Evolutionary conservation across 1,140 invertebrate species (phyloP), one percentile per base, ranked within the genome.

Genomic region (Dreissena polymorpha): DNA sequence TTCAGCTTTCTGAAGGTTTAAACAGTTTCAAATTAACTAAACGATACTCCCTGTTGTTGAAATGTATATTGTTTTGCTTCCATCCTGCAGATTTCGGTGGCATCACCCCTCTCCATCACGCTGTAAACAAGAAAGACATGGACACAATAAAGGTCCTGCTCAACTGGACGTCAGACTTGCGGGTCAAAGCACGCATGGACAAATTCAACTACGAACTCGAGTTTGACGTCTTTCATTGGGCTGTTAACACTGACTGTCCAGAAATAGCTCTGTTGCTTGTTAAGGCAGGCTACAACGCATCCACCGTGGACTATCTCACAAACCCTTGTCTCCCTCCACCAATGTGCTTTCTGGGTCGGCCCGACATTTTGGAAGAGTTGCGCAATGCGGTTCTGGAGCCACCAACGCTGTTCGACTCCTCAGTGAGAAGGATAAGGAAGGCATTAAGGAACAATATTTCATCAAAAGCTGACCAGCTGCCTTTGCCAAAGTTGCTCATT

Each of bases 11-110:
- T 5, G 39, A 5, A 39, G 8, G 39, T 39, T 39, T 39, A 2
- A 39, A 8, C 39, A 39, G 39, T 39, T 39, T 39, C 3, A 39
- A 39, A 39, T 39, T 8, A 39, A 39, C 39, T 39, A 39, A 5
- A 39, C 2, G 8, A 39, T 2, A 5, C 39, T 8, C 39, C 2
- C 39, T 5, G 8, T 39, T 39, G 39, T 39, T 39, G 39, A 39
- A 39, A 39, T 8, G 8, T 39, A 8, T 39, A 39, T 5, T 39
- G 3, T 39, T 39, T 39, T 39, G 39, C 39, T 39, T 8, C 69
- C 0, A 14, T 49, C 29, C 60, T 80, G 70, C 77, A 80, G 77
- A 60, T 80, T 80, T 80, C 49, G 77, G 77, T 60, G 77, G 77
- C n/a, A 80, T 80, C 16, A 70, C 77, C 16, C 77, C 77, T 6